Conservation (phyloP, 1,140 invertebrate species). For the Caenorhabditis latens region DNA sequence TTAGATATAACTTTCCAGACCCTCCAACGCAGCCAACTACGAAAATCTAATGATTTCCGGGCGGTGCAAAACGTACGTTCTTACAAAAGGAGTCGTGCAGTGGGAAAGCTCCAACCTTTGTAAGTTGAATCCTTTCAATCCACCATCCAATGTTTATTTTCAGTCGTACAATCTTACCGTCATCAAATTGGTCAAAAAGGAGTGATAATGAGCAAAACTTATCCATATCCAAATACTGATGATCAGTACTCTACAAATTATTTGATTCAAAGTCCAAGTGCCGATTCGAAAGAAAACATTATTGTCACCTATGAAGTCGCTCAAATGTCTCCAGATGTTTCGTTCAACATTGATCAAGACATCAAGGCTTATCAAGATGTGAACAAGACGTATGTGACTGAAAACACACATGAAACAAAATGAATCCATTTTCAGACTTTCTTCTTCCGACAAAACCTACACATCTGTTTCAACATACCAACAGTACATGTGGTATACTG, state of each 20-base stretch:
- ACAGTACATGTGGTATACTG: background rate
- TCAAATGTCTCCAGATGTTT: background rate
- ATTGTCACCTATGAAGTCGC: slow-evolving; percentile 25
- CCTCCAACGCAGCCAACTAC: background rate
- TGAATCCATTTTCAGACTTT: background rate
- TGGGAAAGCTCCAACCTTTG: background rate
- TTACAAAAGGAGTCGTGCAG: background rate
- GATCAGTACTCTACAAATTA: background rate
- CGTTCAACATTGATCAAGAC: background rate
- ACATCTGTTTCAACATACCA: slow-evolving; percentile 12
- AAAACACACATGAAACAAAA: background rate
- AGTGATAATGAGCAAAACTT: slow-evolving; percentile 1
- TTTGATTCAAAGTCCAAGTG: slow-evolving; percentile 13
- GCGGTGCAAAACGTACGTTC: background rate
- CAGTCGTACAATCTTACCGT: background rate
- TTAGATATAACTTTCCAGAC: background rate
- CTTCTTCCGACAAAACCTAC: background rate
- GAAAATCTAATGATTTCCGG: background rate
- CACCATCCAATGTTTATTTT: background rate
- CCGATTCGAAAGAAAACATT: background rate
- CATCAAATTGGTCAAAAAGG: background rate
- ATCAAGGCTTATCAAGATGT: background rate
- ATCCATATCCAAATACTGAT: background rate
- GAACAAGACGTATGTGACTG: background rate
- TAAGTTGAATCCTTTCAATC: background rate